Conservation (phyloP, 2,888 invertebrate species). For the Hyppa rectilinea region DNA sequence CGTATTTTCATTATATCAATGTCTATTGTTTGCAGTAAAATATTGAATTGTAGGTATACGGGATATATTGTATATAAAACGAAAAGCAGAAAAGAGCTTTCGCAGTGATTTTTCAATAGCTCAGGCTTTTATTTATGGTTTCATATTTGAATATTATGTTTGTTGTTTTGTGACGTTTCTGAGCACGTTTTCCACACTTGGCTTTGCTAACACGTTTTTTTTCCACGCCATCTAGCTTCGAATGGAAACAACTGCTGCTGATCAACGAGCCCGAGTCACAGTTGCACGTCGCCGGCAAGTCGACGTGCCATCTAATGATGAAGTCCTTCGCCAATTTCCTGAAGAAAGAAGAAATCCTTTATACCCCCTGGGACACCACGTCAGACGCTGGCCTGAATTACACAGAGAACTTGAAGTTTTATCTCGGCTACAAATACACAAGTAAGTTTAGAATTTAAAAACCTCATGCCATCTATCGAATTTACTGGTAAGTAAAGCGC, state of each 20-base stretch:
- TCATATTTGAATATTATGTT: too few species aligned
- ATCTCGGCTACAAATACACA: slow-evolving; percentile 93
- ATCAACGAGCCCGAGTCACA: slow-evolving; percentile 94
- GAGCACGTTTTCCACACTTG: slow-evolving; percentile 79
- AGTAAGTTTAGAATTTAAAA: slow-evolving; percentile 89
- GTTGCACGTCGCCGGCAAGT: slow-evolving; percentile 92
- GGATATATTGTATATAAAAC: not conserved
- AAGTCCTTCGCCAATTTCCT: slow-evolving; percentile 92
- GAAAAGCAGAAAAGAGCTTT: not conserved
- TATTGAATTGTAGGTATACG: slow-evolving; percentile 20
- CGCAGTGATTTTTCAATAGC: not conserved
- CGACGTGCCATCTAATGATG: slow-evolving; percentile 94
- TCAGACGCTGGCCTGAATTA: slow-evolving; percentile 89
- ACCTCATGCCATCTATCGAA: slow-evolving; percentile 59
- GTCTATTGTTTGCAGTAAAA: slow-evolving; percentile 4
- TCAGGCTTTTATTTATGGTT: too few species aligned
- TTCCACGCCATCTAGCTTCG: slow-evolving; percentile 91
- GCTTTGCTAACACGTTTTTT: slow-evolving; percentile 83
- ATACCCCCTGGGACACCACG: slow-evolving; percentile 92
- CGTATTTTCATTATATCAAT: not conserved
- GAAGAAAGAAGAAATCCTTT: slow-evolving; percentile 85
- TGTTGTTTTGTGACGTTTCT: slow-evolving; percentile 52
- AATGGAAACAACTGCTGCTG: slow-evolving; percentile 93
- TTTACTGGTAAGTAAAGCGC: slow-evolving; percentile 41
- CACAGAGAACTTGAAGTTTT: slow-evolving; percentile 91